Evolutionary conservation across 2,888 invertebrate genomes (phyloP), one percentile per base, ranked within the genome.

Genomic region (Scrobipalpa atriplicella): DNA sequence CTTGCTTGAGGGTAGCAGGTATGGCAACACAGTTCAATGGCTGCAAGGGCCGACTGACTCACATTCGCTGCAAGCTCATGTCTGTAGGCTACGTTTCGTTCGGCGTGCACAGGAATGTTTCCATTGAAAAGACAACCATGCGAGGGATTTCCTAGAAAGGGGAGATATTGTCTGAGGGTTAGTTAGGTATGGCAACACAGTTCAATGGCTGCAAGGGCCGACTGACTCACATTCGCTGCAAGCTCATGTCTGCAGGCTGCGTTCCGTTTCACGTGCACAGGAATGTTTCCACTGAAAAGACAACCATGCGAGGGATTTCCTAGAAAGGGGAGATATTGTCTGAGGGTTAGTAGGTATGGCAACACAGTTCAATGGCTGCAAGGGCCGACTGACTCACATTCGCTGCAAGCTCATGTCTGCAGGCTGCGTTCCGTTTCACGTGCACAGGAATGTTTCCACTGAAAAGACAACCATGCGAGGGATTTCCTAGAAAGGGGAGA

Each of bases 41-140:
- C 76, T 80, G 75, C 76, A 81, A 78, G 79, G 78, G 75, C 70
- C 68, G 62, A 74, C 73, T 79, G 78, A 81, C 71, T 80, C 76
- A 77, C 72, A 72, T 75, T 78, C 61, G 71, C 72, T 70, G 68
- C 70, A 71, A 70, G 69, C 69, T 70, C 64, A 70, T 73, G 71
- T 68, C 70, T 67, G 39, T 65, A 66, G 72, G n/a, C n/a, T n/a
- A n/a, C n/a, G n/a, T n/a, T n/a, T n/a, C n/a, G 69, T 72, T 69
- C 68, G 74, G 77, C 78, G 78, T 80, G 76, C 76, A 73, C 64
- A 68, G 73, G 71, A 74, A 72, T 73, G 71, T 71, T 74, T 71
- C 70, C 68, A 72, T 51, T 65, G 52, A 41, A n/a, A n/a, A 41
- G 41, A 41, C 10, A 2, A 41, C 41, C 10, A 38, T 61, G 13